phyloP scores from a whole-genome alignment of 2,888 invertebrate genomes.

The Melipona beecheii region DNA sequence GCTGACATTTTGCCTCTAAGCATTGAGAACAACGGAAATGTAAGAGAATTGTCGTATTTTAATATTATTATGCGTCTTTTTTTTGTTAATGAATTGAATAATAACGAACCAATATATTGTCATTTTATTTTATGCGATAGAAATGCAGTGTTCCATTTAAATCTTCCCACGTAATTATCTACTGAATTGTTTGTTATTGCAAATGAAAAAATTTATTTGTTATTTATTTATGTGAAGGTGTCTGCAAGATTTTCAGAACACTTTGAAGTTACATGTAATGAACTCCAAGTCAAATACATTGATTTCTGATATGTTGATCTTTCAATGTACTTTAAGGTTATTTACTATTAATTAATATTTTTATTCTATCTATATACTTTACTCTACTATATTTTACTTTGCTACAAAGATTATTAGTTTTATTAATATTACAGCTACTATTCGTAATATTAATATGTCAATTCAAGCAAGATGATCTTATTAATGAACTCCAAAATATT shows the following conservation, averaged over 20 bases:
- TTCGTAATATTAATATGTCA: neutral
- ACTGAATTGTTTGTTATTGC: neutral
- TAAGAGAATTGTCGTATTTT: neutral
- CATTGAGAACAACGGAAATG: neutral
- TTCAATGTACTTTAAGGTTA: neutral
- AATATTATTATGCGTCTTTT: neutral
- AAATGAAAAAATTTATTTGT: no score
- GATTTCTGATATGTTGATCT: neutral
- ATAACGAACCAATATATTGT: neutral
- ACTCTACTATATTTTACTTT: neutral
- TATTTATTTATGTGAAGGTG: neutral
- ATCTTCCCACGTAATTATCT: neutral
- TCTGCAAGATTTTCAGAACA: neutral
- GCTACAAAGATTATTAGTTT: neutral
- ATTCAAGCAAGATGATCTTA: neutral
- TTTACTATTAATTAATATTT: neutral
- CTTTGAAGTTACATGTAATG: neutral
- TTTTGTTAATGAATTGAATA: neutral
- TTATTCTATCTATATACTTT: neutral
- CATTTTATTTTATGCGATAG: neutral
- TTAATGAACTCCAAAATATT: no score
- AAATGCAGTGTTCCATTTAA: neutral
- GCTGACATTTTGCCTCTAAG: conserved; percentile 1
- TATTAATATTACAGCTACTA: neutral
- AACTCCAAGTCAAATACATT: neutral